Base-by-base conservation (phyloP, 2,888 invertebrate genomes). In the Patella caerulea region DNA sequence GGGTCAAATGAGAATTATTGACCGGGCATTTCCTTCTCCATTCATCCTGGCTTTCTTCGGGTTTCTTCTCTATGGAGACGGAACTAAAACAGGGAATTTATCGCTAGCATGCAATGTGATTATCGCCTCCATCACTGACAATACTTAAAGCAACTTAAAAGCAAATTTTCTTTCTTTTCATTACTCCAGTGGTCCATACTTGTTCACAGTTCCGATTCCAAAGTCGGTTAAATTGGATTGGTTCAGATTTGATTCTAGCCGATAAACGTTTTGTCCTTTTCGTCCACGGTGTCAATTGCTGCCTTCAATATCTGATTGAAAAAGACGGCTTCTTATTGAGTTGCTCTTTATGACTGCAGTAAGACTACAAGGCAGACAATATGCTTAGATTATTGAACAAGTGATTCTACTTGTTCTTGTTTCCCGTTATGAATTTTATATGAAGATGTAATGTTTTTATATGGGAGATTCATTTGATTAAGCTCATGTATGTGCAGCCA, bases 111-210 rank as follows among this genome's bases (percentile, higher is more conserved):
- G 65, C 65, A 24, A 65, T 65, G 65, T 65, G 65, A 65, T 65
- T 65, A 65, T 65, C 65, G 24, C 65, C 24, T 65, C 14, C 65
- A 65, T 24, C 65, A 19, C 24, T 24, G 19, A 65, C 12, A 65
- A 12, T 65, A 24, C 65, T 65, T 12, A 65, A 65, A 65, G 65
- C 65, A 65, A 65, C 65, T 65, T 65, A 65, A 65, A 65, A 65
- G 65, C 65, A 65, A 65, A 65, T 65, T 65, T 65, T 65, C 65
- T 65, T 65, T 65, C 65, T 65, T 65, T 65, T 65, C 65, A 65
- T 65, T 65, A 24, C 19, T 65, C 24, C 65, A 24, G 19, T 65
- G 65, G 24, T 19, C 65, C 65, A 65, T 65, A 65, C 65, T 65
- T 65, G 65, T 65, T 65, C 65, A 65, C 65, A 24, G 65, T 65